Percentiles rank a stretch among this genome's conserved stretches.
Evolutionary conservation across 2,797 vertebrate species (phyloP).

Genomic region (Rhincodon typus): DNA sequence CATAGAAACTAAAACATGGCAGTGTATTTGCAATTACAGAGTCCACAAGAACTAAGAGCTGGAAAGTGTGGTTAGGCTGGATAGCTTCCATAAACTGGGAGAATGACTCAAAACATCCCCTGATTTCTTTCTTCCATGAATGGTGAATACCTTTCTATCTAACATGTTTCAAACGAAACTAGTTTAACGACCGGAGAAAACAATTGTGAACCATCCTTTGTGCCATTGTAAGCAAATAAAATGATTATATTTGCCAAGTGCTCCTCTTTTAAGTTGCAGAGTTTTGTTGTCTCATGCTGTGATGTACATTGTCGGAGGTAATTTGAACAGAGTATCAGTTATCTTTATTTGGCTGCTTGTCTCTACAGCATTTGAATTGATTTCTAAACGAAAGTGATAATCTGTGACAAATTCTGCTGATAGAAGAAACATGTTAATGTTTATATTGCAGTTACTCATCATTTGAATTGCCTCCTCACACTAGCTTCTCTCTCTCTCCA

Average conservation of each 20-base stretch:
- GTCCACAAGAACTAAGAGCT: not conserved
- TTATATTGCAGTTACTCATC: not conserved
- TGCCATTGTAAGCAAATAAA: not conserved
- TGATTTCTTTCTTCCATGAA: not conserved
- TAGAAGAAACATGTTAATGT: not conserved
- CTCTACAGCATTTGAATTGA: not conserved
- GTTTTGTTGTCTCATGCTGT: not conserved
- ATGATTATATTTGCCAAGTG: not conserved
- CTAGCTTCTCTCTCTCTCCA: not conserved
- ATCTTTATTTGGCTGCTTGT: constrained; percentile 1
- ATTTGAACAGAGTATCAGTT: not conserved
- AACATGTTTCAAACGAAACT: not conserved
- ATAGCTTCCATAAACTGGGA: not conserved
- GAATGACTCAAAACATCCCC: not conserved
- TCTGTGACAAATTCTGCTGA: not conserved
- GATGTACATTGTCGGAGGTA: not conserved
- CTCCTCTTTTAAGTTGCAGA: not conserved
- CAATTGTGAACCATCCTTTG: not conserved
- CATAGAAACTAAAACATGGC: not conserved
- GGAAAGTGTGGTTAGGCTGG: not conserved
- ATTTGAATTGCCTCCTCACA: not conserved
- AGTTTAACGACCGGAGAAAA: not conserved
- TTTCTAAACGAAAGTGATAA: constrained; percentile 20
- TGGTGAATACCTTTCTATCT: not conserved
- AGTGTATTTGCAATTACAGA: not conserved